These are phyloP conservation scores for Leucophora obtusa DNA, from an alignment of 2,888 invertebrate genomes.

Conservation along the genomic window DNA sequence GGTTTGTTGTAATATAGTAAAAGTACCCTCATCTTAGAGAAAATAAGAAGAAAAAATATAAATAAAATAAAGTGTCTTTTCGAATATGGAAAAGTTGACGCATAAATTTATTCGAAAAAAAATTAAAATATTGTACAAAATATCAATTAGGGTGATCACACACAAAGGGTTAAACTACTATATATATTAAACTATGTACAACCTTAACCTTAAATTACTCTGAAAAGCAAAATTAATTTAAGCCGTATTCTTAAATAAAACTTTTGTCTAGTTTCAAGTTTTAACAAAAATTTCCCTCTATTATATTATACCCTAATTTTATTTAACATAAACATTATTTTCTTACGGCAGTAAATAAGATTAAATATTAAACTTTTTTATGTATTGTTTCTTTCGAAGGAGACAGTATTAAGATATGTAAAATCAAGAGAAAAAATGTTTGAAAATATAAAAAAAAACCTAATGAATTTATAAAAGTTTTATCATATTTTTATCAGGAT, in stretches of 20 bases:
- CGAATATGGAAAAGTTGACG: slow-evolving; percentile 51
- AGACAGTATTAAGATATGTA: slow-evolving; percentile 51
- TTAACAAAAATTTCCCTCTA: not conserved
- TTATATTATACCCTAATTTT: slow-evolving; percentile 25
- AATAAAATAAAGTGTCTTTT: slow-evolving; percentile 53
- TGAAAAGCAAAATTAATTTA: too few species aligned
- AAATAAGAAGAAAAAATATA: slow-evolving; percentile 4
- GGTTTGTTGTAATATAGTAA: not conserved
- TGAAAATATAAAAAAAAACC: slow-evolving; percentile 24
- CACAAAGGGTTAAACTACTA: too few species aligned
- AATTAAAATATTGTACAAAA: not conserved
- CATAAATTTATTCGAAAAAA: slow-evolving; percentile 47
- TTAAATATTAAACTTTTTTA: slow-evolving; percentile 60
- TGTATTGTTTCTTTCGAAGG: slow-evolving; percentile 13
- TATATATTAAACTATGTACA: too few species aligned
- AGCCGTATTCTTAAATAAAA: too few species aligned
- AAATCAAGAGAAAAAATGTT: slow-evolving; percentile 29
- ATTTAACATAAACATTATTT: slow-evolving; percentile 40
- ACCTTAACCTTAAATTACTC: too few species aligned
- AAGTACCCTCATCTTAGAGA: slow-evolving; percentile 9
- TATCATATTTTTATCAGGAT: slow-evolving; percentile 55
- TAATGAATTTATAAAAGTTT: slow-evolving; percentile 64
- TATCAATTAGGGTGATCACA: not conserved
- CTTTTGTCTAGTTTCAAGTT: too few species aligned
- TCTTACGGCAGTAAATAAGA: slow-evolving; percentile 60